Percentiles rank a stretch among this genome's conserved stretches.
Evolutionary conservation across 2,113 vertebrate genomes (phyloP).

Genomic region (Lonchura striata): DNA sequence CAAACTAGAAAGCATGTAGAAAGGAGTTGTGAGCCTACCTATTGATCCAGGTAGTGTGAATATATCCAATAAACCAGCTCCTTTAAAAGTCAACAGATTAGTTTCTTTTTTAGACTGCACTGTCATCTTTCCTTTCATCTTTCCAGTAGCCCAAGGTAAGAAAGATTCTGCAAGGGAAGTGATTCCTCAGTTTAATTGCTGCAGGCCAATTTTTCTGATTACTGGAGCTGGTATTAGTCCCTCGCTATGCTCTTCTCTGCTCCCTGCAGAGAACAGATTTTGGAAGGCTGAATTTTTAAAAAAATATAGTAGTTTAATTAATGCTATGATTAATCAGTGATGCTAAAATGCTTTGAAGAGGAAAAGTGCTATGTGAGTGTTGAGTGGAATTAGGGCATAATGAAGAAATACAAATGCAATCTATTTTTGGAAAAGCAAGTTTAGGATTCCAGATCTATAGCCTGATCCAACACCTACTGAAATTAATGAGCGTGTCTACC

Average conservation of each 20-base stretch:
- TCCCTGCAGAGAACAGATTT: constrained; percentile 36
- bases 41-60: not conserved
- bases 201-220: constrained; percentile 46
- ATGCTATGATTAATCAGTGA: constrained; percentile 49
- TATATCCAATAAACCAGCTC: not conserved
- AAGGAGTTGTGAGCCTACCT: not conserved
- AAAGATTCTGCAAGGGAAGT: constrained; percentile 9
- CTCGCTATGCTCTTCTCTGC: not conserved
- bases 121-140: constrained; percentile 32
- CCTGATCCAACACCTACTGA: not conserved
- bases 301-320: constrained; percentile 9
- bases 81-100: not conserved
- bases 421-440: constrained; percentile 24
- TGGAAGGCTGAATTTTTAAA: not conserved
- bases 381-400: constrained; percentile 32
- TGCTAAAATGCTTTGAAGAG: constrained; percentile 54
- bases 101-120: not conserved
- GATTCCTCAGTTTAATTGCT: constrained; percentile 42
- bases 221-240: constrained; percentile 29
- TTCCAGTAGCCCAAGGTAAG: not conserved
- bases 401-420: constrained; percentile 23
- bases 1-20: not conserved
- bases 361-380: not conserved
- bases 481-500: constrained; percentile 27
- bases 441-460: constrained; percentile 4